phyloP scores from a whole-genome alignment of 2,888 invertebrate genomes.

The Synanthedon formicaeformis region DNA sequence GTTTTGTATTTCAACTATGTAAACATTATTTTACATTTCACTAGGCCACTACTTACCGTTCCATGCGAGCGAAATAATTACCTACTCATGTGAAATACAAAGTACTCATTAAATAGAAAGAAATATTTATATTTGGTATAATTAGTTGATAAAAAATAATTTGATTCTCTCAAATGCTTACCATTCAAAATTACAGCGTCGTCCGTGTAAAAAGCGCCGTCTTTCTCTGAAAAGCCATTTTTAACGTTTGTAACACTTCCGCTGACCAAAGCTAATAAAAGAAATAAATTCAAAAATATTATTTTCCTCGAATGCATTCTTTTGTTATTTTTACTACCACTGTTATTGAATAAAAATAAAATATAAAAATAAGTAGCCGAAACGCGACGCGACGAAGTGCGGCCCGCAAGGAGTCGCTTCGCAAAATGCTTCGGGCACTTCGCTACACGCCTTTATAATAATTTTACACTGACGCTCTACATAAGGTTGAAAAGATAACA shows the following conservation, averaged over 20 bases:
- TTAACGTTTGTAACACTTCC: slow-evolving; percentile 35
- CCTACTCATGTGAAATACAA: too few relatives aligned
- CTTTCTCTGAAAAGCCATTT: slow-evolving; percentile 46
- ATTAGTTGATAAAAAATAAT: not conserved
- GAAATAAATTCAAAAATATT: slow-evolving; percentile 34
- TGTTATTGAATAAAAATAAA: slow-evolving; percentile 29
- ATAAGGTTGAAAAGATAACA: slow-evolving; percentile 61
- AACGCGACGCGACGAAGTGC: slow-evolving; percentile 46
- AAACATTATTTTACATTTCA: not conserved
- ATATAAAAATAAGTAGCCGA: slow-evolving; percentile 7
- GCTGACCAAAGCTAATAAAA: slow-evolving; percentile 32
- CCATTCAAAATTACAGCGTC: slow-evolving; percentile 64
- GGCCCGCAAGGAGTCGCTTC: slow-evolving; percentile 56
- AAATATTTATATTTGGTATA: not conserved
- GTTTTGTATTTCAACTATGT: slow-evolving; percentile 36
- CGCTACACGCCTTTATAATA: slow-evolving; percentile 62
- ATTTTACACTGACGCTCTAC: slow-evolving; percentile 54
- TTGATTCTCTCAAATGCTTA: slow-evolving; percentile 21
- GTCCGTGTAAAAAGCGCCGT: slow-evolving; percentile 54
- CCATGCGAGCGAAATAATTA: too few relatives aligned
- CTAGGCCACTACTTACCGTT: too few relatives aligned
- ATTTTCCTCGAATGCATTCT: slow-evolving; percentile 32
- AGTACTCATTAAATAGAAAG: not conserved
- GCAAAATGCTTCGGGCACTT: slow-evolving; percentile 58
- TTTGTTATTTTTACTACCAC: slow-evolving; percentile 12